phyloP scores from a whole-genome alignment of 2,113 vertebrate genomes.

The Quiscalus mexicanus region DNA sequence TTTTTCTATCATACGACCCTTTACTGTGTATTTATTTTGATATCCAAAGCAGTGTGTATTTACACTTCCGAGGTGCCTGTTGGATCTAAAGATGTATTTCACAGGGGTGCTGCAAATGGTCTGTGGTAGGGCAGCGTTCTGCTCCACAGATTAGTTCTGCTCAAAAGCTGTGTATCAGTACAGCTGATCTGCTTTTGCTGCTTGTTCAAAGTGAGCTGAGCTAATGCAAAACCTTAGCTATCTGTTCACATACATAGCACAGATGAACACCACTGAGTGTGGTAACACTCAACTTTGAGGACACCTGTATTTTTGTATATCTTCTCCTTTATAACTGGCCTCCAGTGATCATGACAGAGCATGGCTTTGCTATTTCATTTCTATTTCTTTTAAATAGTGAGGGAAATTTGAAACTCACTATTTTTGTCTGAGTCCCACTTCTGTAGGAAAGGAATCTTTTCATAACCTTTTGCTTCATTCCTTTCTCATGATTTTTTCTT shows the following conservation, averaged over 20 bases:
- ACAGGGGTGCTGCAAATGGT: neutral
- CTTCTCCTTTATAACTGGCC: neutral
- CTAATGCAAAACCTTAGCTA: neutral
- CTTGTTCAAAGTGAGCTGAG: neutral
- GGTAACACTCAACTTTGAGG: accelerated
- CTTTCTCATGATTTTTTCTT: neutral
- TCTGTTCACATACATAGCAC: neutral
- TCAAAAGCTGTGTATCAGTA: neutral
- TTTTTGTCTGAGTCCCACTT: neutral
- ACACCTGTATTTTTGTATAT: neutral
- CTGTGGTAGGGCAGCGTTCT: neutral
- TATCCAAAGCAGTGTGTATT: neutral
- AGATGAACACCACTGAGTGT: neutral
- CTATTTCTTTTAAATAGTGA: neutral
- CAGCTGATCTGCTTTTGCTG: neutral
- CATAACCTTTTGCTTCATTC: neutral
- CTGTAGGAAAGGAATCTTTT: neutral
- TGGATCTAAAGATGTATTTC: neutral
- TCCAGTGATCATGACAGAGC: neutral
- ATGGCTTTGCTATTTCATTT: neutral
- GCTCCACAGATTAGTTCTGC: neutral
- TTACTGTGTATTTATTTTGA: neutral
- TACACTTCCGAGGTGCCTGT: neutral
- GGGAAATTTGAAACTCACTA: neutral
- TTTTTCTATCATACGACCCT: neutral